phyloP scores from a whole-genome alignment of 2,888 invertebrate genomes.

The Aphodius sticticus region DNA sequence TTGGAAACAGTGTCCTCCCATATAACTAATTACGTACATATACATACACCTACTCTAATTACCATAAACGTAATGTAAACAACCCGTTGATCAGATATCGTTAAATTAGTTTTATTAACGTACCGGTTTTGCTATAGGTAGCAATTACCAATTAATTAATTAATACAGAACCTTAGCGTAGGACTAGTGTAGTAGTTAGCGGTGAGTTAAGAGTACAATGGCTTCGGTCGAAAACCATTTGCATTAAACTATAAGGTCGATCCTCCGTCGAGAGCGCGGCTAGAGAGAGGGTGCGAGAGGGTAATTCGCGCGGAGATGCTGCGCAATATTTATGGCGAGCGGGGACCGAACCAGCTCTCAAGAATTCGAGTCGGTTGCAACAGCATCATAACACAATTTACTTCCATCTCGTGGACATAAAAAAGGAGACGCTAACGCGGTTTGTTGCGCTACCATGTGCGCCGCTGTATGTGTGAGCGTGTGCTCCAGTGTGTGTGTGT shows the following conservation, averaged over 20 bases:
- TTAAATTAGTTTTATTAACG: not conserved
- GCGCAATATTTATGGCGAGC: conserved; percentile 22
- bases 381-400: conserved; percentile 36
- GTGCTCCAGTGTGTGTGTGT: too few species aligned
- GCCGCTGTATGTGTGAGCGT: too few species aligned
- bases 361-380: conserved; percentile 34
- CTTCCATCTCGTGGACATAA: conserved; percentile 33
- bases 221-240: not conserved
- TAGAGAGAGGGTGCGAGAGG: not conserved
- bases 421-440: conserved; percentile 28
- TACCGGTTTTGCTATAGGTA: not conserved
- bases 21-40: not conserved
- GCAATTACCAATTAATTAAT: conserved; percentile 4
- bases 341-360: conserved; percentile 14
- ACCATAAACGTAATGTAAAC: not conserved
- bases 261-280: not conserved
- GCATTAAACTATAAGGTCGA: conserved; percentile 4
- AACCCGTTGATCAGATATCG: not conserved
- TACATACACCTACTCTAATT: not conserved
- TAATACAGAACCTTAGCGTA: not conserved
- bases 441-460: conserved; percentile 26
- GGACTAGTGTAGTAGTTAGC: not conserved
- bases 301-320: not conserved
- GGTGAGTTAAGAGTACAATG: conserved; percentile 4
- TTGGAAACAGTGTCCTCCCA: too few species aligned